Evolutionary conservation across 2,797 vertebrate species (phyloP), one percentile per base, ranked within the genome.

Genomic region (Poecilia wingei): DNA sequence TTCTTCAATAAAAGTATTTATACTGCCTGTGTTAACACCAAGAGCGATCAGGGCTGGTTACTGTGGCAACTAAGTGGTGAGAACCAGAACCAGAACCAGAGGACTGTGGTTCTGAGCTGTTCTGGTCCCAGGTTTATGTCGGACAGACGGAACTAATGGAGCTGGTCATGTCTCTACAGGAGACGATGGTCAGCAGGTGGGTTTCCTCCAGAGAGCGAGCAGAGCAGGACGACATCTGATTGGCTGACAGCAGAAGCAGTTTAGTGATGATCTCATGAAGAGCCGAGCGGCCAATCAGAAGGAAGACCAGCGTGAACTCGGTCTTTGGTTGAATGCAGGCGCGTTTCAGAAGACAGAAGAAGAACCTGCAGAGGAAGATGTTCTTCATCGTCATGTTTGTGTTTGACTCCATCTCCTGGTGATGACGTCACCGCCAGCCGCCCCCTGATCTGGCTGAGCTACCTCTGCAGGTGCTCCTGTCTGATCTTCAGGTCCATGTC

Each of bases 151-250:
- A 47, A 10, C 53, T 57, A 28, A 57, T 57, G 2, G 6, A 16
- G 9, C 36, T 39, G 25, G n/a, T 76, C 4, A 68, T 57, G 2
- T 79, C 31, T 95, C 91, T 86, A 57, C 92, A 98, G 97, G 96
- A 97, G 82, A 91, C 97, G 81, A 95, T 98, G 18, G 89, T 97
- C 45, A 96, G 84, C 87, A 94, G 97, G 1, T 98, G 97, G 97
- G 95, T 98, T 79, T 97, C 97, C 73, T 97, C 97, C 69, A 95
- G 91, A 73, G 97, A 98, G 83, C 95, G 97, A 79, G 92, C 92
- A 4, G 97, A 98, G 74, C 96, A 95, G 68, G 96, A 97, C 0
- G 96, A 97, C 79, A 59, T 93, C 79, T 94, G 86, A 94, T 57
- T 73, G 75, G 74, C 77, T 10, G n/a, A 76, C 1, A 1, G 14